Evolutionary conservation across 2,888 invertebrate species (phyloP).

Genomic region (Aplocera efformata): DNA sequence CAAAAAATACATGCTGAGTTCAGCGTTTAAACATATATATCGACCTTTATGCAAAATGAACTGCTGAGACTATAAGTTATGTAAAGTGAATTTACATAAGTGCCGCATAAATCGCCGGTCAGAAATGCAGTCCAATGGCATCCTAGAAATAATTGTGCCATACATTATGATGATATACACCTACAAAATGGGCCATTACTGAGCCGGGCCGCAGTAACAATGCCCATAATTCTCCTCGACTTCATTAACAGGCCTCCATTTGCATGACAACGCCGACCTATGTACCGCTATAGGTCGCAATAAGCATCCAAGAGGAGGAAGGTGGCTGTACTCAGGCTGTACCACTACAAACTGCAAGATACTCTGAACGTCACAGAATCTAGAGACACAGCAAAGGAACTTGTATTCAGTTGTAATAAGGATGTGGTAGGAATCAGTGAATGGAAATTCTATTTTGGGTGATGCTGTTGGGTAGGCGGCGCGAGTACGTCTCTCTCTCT

Average conservation of each 20-base stretch:
- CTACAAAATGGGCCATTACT: conserved; percentile 74
- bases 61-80: conserved; percentile 15
- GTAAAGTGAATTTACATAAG: conserved; percentile 35
- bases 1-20: too few species aligned
- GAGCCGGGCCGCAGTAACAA: conserved; percentile 72
- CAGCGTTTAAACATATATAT: too few species aligned
- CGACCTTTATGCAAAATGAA: too few species aligned
- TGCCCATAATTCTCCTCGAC: conserved; percentile 76
- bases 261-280: conserved; percentile 72
- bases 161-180: conserved; percentile 75
- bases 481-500: conserved; percentile 54
- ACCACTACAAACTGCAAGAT: conserved; percentile 32
- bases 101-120: conserved; percentile 44
- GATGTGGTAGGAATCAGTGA: conserved; percentile 19
- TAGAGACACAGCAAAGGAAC: not conserved
- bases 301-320: conserved; percentile 54
- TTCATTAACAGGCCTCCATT: conserved; percentile 80
- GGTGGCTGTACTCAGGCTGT: conserved; percentile 46
- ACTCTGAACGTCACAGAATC: conserved; percentile 3
- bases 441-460: conserved; percentile 41
- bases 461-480: conserved; percentile 60
- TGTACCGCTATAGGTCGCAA: conserved; percentile 58
- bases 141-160: conserved; percentile 65
- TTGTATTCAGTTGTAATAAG: conserved; percentile 11
- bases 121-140: conserved; percentile 59